Base-by-base conservation (phyloP, 1,140 invertebrate species). In the Apis dorsata region DNA sequence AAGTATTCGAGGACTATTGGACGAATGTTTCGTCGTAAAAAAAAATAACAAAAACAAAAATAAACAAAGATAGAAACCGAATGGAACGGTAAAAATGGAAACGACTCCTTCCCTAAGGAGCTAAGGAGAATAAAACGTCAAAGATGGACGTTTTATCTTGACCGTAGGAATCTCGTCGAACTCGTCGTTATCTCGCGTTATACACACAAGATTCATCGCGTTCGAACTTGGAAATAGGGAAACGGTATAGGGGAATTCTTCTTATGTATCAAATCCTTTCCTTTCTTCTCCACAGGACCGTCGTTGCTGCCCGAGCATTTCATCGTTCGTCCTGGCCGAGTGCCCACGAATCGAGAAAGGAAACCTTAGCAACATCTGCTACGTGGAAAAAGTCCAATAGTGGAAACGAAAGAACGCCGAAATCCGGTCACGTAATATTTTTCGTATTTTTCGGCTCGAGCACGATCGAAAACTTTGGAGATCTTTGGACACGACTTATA, bases 371-470 rank as follows among this genome's bases (percentile, higher is more conserved):
- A 82, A 78, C 81, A 83, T 66, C 81, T 78, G 81, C 60, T 70
- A 77, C 81, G 74, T 78, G 75, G 63, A 78, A 63, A 70, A 66
- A 57, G 66, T 83, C 59, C 24, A 28, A 21, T 28, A 49, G 53
- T 21, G 7, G 60, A 28, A 49, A 49, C 71, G 57, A 71, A 65
- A 13, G 55, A 49, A 63, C 51, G 24, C n/a, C n/a, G 70, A 44
- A 65, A 24, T 77, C 79, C 44, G 28, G 73, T 82, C 84, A 82
- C 84, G 80, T 85, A 78, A 66, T 70, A 78, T 72, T 77, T 77
- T 77, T 85, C 59, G 72, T 65, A 34, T 4, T 53, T 53, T 70
- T 76, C 53, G 73, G 24, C 28, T 34, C 17, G 10, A 19, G 28
- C 55, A 15, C 49, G 65, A 53, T 49, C 24, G 12, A 79, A 69